Percentiles rank a stretch among this genome's conserved stretches.
Conservation (phyloP, 2,113 vertebrate genomes). For the Lagopus muta region DNA sequence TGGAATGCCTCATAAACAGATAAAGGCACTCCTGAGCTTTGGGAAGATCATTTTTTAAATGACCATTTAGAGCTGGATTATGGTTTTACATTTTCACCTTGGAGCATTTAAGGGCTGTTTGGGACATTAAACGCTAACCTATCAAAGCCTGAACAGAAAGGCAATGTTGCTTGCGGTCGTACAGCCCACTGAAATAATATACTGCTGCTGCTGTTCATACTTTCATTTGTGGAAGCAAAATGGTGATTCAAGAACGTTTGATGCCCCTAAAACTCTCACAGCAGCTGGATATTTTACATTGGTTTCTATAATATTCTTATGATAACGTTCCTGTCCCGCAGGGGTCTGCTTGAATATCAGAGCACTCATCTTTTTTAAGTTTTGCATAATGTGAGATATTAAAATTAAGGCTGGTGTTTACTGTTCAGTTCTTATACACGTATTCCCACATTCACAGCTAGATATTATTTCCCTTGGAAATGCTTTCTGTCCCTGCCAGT, state of each 20-base stretch:
- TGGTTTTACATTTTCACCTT: constrained; percentile 79
- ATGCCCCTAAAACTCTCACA: constrained; percentile 60
- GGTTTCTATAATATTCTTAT: constrained; percentile 61
- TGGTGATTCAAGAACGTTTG: constrained; percentile 62
- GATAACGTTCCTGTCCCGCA: constrained; percentile 53
- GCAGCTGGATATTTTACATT: constrained; percentile 72
- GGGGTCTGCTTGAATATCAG: constrained; percentile 59
- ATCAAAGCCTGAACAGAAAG: constrained; percentile 73
- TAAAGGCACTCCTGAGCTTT: constrained; percentile 68
- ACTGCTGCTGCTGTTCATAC: constrained; percentile 71
- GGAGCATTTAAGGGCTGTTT: constrained; percentile 77
- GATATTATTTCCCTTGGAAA: constrained; percentile 81
- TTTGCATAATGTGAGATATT: constrained; percentile 76
- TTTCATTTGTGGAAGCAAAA: constrained; percentile 73
- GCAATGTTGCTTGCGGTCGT: constrained; percentile 56
- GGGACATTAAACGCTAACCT: constrained; percentile 69
- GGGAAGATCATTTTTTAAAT: constrained; percentile 77
- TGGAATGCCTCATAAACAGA: constrained; percentile 75
- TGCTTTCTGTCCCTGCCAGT: constrained; percentile 77
- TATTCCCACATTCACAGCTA: constrained; percentile 75
- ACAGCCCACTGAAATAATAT: constrained; percentile 54
- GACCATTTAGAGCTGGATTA: constrained; percentile 71
- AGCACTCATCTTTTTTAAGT: constrained; percentile 73
- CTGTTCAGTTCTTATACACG: constrained; percentile 71
- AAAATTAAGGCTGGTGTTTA: constrained; percentile 81